Percentiles rank a stretch among this genome's conserved stretches.
These are phyloP conservation scores for Diachasma alloeum DNA, from an alignment of 1,140 invertebrate genomes.

Conservation along the genomic window DNA sequence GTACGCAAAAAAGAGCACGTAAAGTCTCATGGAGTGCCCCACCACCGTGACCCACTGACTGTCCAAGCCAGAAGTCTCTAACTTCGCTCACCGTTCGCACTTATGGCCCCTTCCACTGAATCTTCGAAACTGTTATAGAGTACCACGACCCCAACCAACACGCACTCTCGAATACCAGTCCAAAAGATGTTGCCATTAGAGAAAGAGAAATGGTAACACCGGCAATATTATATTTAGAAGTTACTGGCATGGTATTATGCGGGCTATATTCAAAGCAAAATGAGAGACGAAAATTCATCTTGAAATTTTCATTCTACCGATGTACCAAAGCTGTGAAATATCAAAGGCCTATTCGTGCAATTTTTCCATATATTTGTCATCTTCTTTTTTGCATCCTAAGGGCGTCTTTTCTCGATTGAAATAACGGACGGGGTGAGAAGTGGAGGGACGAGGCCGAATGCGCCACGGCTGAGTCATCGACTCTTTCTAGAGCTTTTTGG, in stretches of 20 bases:
- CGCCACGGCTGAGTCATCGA: constrained; percentile 1
- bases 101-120: constrained; percentile 24
- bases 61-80: constrained; percentile 52
- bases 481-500: background rate
- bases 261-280: background rate
- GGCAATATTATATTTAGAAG: background rate
- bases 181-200: background rate
- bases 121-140: background rate
- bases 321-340: constrained; percentile 28
- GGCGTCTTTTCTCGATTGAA: background rate
- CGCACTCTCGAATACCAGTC: constrained; percentile 3
- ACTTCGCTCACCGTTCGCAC: constrained; percentile 34
- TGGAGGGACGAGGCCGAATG: background rate
- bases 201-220: background rate
- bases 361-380: constrained; percentile 17
- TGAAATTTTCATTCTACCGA: constrained; percentile 11
- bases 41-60: constrained; percentile 63
- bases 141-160: constrained; percentile 42
- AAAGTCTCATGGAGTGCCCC: constrained; percentile 50
- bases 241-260: background rate
- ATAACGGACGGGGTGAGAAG: background rate
- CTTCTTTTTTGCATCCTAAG: background rate
- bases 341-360: constrained; percentile 8
- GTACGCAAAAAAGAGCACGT: background rate
- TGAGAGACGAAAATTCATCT: background rate